A percentile compares a stretch with the other conserved stretches of the same genome.
phyloP scores from a whole-genome alignment of 2,113 vertebrate species.

The Tragelaphus scriptus region DNA sequence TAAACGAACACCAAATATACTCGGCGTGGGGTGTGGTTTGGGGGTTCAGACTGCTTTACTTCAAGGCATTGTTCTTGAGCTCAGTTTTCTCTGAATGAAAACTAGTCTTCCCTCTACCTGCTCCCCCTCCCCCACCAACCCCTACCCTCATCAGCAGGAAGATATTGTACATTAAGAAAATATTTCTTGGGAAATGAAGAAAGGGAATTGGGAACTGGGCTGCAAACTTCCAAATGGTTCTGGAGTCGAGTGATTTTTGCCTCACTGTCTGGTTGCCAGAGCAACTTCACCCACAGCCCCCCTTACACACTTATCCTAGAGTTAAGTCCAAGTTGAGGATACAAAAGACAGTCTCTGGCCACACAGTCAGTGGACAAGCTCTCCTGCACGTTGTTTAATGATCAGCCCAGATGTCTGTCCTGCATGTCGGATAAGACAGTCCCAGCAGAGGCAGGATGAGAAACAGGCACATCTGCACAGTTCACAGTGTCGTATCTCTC shows the following conservation, averaged over 20 bases:
- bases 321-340: neutral
- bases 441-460: neutral
- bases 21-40: neutral
- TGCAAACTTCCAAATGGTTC: neutral
- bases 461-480: neutral
- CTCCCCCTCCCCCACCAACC: accelerated
- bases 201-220: neutral
- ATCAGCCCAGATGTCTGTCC: neutral
- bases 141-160: neutral
- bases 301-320: neutral
- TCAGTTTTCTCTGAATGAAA: neutral
- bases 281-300: neutral
- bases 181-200: neutral
- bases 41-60: neutral
- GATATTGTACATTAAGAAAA: constrained; percentile 1
- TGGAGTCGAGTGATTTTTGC: neutral
- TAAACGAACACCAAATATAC: neutral
- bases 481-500: neutral
- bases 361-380: neutral
- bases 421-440: neutral
- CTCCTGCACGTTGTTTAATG: neutral
- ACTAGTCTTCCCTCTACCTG: neutral
- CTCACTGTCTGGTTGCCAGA: neutral
- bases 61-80: neutral
- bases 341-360: neutral